These are phyloP conservation scores for Microtus oregoni DNA, from an alignment of 2,113 vertebrate genomes.

Conservation along the genomic window DNA sequence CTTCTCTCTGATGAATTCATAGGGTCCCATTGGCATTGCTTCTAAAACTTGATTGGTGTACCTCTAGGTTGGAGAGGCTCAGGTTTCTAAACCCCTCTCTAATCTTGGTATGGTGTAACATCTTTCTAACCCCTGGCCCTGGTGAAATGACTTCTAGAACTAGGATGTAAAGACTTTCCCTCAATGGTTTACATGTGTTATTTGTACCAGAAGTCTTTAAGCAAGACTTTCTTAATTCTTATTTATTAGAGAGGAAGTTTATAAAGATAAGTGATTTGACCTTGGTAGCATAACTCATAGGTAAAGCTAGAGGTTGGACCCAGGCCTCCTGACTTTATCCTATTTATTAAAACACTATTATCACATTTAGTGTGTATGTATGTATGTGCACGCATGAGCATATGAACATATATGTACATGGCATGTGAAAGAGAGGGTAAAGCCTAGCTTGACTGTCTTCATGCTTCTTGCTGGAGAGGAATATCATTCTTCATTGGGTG, in stretches of 20 bases:
- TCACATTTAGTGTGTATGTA: too few relatives aligned
- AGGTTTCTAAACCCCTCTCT: conserved; percentile 23
- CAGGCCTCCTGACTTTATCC: background rate
- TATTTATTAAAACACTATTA: background rate
- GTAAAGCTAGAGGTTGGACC: background rate
- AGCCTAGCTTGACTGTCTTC: background rate
- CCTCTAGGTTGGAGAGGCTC: background rate
- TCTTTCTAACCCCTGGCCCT: background rate
- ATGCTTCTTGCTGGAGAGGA: background rate
- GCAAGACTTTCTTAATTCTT: background rate
- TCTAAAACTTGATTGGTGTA: background rate
- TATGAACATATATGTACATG: background rate
- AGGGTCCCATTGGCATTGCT: background rate
- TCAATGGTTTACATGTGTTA: background rate
- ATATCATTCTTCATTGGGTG: background rate
- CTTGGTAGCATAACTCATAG: background rate
- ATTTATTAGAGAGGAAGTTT: conserved; percentile 22
- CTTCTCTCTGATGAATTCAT: background rate
- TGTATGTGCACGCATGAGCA: too few relatives aligned
- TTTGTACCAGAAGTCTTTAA: background rate
- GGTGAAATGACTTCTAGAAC: background rate
- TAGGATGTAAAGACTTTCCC: background rate
- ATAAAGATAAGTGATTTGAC: background rate
- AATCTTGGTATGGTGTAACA: background rate
- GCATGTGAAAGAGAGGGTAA: background rate